phyloP scores from a whole-genome alignment of 2,113 vertebrate species.

The Aythya baeri region DNA sequence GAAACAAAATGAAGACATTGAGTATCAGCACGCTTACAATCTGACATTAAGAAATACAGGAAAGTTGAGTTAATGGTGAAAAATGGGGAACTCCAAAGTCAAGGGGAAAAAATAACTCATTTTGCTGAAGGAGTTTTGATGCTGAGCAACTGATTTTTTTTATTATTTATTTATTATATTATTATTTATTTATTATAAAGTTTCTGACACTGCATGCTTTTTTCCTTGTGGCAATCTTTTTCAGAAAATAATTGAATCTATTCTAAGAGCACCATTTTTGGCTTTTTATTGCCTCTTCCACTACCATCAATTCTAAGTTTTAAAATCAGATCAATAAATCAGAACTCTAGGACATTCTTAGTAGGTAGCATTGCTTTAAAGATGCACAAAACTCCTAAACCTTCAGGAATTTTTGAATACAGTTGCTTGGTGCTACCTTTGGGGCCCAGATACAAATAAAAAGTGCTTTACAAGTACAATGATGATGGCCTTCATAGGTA shows the following conservation, averaged over 20 bases:
- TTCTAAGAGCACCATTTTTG: neutral
- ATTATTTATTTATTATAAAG: neutral
- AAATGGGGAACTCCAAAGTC: neutral
- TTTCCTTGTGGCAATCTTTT: neutral
- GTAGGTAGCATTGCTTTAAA: neutral
- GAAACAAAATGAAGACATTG: slow-evolving; percentile 43
- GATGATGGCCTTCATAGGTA: neutral
- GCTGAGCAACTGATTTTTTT: neutral
- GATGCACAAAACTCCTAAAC: neutral
- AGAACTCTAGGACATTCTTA: slow-evolving; percentile 20
- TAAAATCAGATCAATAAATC: slow-evolving; percentile 7
- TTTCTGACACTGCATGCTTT: neutral
- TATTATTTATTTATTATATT: neutral
- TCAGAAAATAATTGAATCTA: slow-evolving; percentile 39
- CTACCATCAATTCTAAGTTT: neutral
- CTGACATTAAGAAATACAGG: slow-evolving; percentile 50
- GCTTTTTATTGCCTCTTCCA: neutral
- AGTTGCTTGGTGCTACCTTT: neutral
- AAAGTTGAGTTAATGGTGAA: slow-evolving; percentile 22
- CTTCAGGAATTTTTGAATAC: neutral
- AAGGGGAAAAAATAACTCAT: neutral
- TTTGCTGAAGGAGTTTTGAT: neutral
- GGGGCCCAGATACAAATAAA: neutral
- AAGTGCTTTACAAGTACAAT: neutral
- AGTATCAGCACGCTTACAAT: slow-evolving; percentile 22